Conservation (phyloP, 2,113 vertebrate species). For the Myrmophylax atrothorax region DNA sequence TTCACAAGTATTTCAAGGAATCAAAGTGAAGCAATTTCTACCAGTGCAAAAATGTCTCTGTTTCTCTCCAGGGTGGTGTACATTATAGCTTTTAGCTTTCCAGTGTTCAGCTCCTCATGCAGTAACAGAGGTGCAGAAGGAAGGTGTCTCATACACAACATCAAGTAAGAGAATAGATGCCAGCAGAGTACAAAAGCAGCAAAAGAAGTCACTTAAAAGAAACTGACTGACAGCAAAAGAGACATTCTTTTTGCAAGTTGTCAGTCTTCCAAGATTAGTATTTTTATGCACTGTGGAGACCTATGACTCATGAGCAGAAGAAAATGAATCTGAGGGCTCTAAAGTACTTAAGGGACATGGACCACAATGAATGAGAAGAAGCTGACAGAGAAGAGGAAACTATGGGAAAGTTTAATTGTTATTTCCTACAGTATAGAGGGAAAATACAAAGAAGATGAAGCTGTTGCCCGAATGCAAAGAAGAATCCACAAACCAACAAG, state of each 20-base stretch:
- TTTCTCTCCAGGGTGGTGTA: not conserved
- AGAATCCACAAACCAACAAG: too few relatives aligned
- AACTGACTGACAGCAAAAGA: not conserved
- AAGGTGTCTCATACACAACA: not conserved
- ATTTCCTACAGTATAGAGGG: not conserved
- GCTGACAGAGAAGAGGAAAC: not conserved
- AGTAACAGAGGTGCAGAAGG: not conserved
- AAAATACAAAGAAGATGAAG: not conserved
- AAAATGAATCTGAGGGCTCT: not conserved
- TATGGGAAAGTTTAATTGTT: not conserved
- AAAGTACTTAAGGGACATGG: not conserved
- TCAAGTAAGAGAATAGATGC: not conserved
- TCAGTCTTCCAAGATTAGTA: not conserved
- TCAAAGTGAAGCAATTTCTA: not conserved
- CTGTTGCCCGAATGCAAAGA: too few relatives aligned
- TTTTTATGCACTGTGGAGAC: not conserved
- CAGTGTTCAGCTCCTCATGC: not conserved
- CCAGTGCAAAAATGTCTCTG: not conserved
- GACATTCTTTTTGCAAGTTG: not conserved
- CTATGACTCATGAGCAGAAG: not conserved
- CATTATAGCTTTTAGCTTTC: not conserved
- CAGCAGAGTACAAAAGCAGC: not conserved
- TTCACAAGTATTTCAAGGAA: not conserved
- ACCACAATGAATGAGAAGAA: not conserved
- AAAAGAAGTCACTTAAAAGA: not conserved